A percentile compares a stretch with the other conserved stretches of the same genome.
Conservation (phyloP, 2,888 invertebrate species). For the Halictus quadricinctus region DNA sequence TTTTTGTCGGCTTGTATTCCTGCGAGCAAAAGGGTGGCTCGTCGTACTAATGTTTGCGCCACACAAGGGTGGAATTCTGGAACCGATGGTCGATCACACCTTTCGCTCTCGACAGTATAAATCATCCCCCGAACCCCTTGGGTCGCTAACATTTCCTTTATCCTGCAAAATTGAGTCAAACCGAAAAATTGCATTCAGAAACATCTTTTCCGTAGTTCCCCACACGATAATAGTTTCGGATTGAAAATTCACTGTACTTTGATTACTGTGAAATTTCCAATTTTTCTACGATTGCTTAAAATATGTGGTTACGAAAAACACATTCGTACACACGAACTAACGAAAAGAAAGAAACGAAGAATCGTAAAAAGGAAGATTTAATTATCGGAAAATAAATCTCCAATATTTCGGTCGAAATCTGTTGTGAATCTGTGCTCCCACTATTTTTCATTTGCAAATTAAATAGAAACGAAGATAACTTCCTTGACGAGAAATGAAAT, state of each 20-base stretch:
- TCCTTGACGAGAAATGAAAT: background rate
- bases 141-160: background rate
- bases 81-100: slow-evolving; percentile 35
- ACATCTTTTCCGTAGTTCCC: background rate
- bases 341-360: no score
- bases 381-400: background rate
- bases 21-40: slow-evolving; percentile 42
- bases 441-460: background rate
- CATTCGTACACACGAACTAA: no score
- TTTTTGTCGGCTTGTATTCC: slow-evolving; percentile 49
- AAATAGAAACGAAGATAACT: background rate
- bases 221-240: background rate
- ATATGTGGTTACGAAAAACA: background rate
- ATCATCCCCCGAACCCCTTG: background rate
- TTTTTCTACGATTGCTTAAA: background rate
- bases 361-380: background rate
- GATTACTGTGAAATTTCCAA: no score
- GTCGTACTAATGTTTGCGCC: slow-evolving; percentile 47
- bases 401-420: background rate
- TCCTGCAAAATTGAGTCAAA: background rate
- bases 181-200: background rate
- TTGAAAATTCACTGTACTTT: no score
- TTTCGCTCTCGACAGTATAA: background rate
- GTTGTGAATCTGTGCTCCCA: background rate
- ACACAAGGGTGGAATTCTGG: slow-evolving; percentile 43